These are phyloP conservation scores for Mixornis gularis DNA, from an alignment of 2,113 vertebrate species.

Conservation along the genomic window DNA sequence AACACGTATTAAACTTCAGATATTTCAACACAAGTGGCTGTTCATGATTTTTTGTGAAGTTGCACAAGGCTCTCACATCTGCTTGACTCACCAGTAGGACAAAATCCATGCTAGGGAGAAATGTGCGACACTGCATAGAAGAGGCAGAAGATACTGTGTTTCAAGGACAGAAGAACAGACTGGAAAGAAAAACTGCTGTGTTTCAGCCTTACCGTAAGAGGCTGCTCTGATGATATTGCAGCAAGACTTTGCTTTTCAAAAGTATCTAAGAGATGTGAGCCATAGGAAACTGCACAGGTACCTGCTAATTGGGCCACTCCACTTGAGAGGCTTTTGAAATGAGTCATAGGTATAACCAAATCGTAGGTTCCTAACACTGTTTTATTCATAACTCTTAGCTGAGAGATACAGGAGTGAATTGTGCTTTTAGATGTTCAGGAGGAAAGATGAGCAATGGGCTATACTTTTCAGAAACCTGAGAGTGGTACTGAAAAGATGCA, in stretches of 20 bases:
- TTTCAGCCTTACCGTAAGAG: neutral
- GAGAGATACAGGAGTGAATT: neutral
- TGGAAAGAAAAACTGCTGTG: neutral
- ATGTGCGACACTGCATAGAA: rapidly evolving
- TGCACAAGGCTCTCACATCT: neutral
- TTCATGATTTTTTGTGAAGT: neutral
- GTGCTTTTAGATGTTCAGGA: neutral
- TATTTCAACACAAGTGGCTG: neutral
- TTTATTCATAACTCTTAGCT: neutral
- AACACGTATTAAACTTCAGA: neutral
- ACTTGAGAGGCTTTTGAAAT: neutral
- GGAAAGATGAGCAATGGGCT: neutral
- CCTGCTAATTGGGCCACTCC: neutral
- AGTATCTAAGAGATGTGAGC: neutral
- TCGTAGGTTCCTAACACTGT: neutral
- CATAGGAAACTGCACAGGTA: neutral
- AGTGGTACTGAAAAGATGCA: neutral
- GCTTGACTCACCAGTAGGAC: neutral
- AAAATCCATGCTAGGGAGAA: neutral
- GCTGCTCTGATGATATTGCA: neutral
- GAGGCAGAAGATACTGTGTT: neutral
- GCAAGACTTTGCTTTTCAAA: neutral
- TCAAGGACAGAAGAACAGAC: neutral
- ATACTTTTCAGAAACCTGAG: neutral
- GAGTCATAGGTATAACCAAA: neutral